Conservation (phyloP, 2,888 invertebrate species). For the Volucella bombylans region DNA sequence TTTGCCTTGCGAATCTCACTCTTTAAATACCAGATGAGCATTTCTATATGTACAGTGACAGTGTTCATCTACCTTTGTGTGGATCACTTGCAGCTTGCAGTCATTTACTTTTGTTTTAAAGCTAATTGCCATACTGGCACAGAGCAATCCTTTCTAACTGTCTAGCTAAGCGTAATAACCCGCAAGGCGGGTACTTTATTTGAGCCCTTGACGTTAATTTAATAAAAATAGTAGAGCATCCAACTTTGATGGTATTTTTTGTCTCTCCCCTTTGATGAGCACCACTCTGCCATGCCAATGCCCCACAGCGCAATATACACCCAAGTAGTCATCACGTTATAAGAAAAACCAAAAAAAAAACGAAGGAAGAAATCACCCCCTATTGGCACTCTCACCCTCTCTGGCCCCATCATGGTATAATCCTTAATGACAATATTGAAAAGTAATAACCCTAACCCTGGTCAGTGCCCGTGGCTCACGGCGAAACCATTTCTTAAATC, state of each 20-base stretch:
- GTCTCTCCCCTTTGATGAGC: neutral
- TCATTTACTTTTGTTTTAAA: no score
- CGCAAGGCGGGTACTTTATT: no score
- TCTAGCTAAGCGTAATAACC: neutral
- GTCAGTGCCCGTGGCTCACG: conserved; percentile 56
- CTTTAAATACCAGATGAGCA: no score
- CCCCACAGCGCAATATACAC: conserved; percentile 24
- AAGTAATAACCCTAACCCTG: conserved; percentile 81
- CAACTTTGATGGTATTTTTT: neutral
- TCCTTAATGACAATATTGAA: conserved; percentile 83
- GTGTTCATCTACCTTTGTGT: no score
- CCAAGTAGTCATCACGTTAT: conserved; percentile 25
- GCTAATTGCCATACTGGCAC: no score
- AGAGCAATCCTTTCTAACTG: no score
- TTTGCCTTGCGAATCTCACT: no score
- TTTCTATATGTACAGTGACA: no score
- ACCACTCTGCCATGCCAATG: neutral
- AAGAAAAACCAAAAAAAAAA: conserved; percentile 8
- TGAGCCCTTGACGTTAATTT: no score
- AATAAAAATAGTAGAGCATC: no score
- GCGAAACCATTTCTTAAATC: conserved; percentile 75
- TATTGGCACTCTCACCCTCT: neutral
- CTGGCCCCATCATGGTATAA: conserved; percentile 69
- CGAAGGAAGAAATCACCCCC: neutral
- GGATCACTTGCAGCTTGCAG: no score